Evolutionary conservation across 2,888 invertebrate species (phyloP).

Genomic region (Pseudolycoriella hygida): DNA sequence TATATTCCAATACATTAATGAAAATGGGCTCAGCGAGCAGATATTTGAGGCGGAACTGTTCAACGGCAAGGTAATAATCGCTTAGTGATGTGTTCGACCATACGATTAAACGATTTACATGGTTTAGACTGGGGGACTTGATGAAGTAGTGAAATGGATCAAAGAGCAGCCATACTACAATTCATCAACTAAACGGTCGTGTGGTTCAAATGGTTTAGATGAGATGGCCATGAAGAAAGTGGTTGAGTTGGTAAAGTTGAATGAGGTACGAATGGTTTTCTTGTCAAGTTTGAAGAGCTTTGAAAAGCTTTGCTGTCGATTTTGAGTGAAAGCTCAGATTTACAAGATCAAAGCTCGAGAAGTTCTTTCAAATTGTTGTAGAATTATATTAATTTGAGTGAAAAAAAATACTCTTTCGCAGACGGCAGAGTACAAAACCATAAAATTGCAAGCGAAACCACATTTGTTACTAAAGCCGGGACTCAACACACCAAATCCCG

Average conservation of each 20-base stretch:
- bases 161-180: slow-evolving; percentile 46
- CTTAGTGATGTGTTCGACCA: background rate
- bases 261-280: slow-evolving; percentile 13
- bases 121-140: background rate
- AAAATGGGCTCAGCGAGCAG: slow-evolving; percentile 29
- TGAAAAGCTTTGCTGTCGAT: background rate
- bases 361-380: no score
- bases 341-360: no score
- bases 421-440: slow-evolving; percentile 29
- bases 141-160: slow-evolving; percentile 39
- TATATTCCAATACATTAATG: slow-evolving; percentile 42
- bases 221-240: slow-evolving; percentile 36
- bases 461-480: slow-evolving; percentile 42
- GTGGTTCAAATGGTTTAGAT: slow-evolving; percentile 55
- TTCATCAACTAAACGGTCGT: slow-evolving; percentile 39
- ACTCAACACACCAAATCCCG: slow-evolving; percentile 41
- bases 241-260: slow-evolving; percentile 20
- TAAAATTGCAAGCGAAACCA: slow-evolving; percentile 63
- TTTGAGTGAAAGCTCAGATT: background rate
- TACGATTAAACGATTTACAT: no score
- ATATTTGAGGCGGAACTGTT: slow-evolving; percentile 46
- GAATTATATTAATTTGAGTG: no score
- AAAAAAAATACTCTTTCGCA: slow-evolving; percentile 10
- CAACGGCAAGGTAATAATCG: background rate
- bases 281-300: no score